A percentile compares a stretch with the other conserved stretches of the same genome.
phyloP scores from a whole-genome alignment of 2,797 vertebrate genomes.

The Austrolebias charrua region DNA sequence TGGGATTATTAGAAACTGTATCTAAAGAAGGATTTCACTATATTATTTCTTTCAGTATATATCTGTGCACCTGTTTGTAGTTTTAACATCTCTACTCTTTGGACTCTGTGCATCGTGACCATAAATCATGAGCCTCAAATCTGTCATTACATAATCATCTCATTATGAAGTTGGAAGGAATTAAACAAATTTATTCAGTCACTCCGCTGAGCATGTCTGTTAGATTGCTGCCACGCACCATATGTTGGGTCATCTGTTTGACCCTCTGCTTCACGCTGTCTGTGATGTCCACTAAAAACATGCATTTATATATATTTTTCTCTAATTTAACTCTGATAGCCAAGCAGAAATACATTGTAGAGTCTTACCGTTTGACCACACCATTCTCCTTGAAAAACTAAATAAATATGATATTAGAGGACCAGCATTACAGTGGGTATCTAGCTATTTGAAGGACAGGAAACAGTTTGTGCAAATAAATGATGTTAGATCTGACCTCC shows the following conservation, averaged over 20 bases:
- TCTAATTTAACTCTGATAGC: too few species aligned
- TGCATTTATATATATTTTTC: too few species aligned
- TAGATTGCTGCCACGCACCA: slow-evolving; percentile 30
- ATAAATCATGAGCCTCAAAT: slow-evolving; percentile 60
- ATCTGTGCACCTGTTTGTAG: slow-evolving; percentile 25
- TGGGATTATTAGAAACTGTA: slow-evolving; percentile 35
- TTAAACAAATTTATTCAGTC: slow-evolving; percentile 52
- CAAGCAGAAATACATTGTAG: too few species aligned
- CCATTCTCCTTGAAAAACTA: too few species aligned
- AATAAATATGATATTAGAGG: too few species aligned
- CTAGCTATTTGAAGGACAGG: too few species aligned
- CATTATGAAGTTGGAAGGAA: slow-evolving; percentile 35
- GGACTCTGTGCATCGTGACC: slow-evolving; percentile 28
- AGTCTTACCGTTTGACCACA: too few species aligned
- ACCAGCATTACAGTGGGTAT: too few species aligned
- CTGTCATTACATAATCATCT: slow-evolving; percentile 54
- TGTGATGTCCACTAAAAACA: neutral
- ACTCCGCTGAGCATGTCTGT: slow-evolving; percentile 17
- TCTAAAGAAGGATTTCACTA: too few species aligned
- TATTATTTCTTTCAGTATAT: neutral
- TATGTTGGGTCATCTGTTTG: slow-evolving; percentile 26
- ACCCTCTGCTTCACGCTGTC: slow-evolving; percentile 4
- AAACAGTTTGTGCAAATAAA: too few species aligned
- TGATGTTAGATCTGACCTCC: too few species aligned
- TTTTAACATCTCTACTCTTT: slow-evolving; percentile 38